Evolutionary conservation across 2,113 vertebrate genomes (phyloP).

Genomic region (Xenopus laevis): DNA sequence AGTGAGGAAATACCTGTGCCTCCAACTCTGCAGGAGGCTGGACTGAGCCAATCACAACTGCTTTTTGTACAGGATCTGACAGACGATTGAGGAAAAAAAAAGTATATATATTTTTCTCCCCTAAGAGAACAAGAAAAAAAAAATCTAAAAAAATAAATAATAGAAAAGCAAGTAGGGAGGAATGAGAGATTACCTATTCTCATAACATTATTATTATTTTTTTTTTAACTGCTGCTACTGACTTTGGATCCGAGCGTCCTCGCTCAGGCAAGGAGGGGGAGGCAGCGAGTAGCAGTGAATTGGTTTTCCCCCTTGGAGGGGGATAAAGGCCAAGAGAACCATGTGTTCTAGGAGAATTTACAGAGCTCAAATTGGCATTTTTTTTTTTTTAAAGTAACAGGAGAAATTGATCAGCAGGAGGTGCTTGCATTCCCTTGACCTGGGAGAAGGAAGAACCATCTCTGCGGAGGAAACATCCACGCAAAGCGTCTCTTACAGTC

Average conservation of each 20-base stretch:
- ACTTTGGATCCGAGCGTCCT: constrained; percentile 42
- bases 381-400: constrained; percentile 42
- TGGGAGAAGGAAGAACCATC: constrained; percentile 16
- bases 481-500: constrained; percentile 37
- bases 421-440: constrained; percentile 9
- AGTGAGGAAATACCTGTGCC: constrained; percentile 89
- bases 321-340: constrained; percentile 48
- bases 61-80: constrained; percentile 99
- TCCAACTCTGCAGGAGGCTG: constrained; percentile 91
- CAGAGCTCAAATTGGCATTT: constrained; percentile 57
- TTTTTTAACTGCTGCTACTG: constrained; percentile 77
- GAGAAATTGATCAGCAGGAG: constrained; percentile 13
- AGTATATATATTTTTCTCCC: constrained; percentile 24
- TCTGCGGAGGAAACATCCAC: constrained; percentile 28
- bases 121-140: constrained; percentile 11
- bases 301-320: constrained; percentile 47
- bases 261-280: constrained; percentile 44
- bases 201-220: constrained; percentile 72
- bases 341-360: constrained; percentile 15
- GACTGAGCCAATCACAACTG: constrained; percentile 96
- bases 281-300: constrained; percentile 37
- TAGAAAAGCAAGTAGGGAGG: constrained; percentile 46
- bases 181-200: constrained; percentile 64
- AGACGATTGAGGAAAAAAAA: constrained; percentile 82
- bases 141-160: constrained; percentile 1